Base-by-base conservation (phyloP, 1,140 invertebrate genomes). In the Diprion similis region DNA sequence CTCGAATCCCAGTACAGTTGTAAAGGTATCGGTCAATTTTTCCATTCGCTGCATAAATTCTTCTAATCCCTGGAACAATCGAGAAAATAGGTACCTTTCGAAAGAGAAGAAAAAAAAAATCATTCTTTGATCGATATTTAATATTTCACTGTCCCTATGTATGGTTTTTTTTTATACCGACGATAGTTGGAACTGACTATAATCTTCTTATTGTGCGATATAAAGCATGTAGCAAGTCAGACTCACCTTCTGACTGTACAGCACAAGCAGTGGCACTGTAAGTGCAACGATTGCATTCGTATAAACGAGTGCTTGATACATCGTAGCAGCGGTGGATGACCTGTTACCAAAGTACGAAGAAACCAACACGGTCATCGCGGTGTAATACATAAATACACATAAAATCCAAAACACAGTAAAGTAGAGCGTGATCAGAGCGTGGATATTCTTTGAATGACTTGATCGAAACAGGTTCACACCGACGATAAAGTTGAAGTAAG, bases 1-100 rank as follows among this genome's bases (percentile, higher is more conserved):
- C 71, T 72, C 18, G 18, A 72, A 45, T 65, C 74, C 74, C 46
- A 75, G 66, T 9, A 37, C 11, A 10, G 24, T 45, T 2, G 15
- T 47, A 45, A 11, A 59, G 11, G 64, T 75, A 37, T 75, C 24
- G 37, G 73, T 71, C 13, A 72, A 48, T 15, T n/a, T 37, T 15
- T 69, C n/a, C 10, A 72, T 72, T 69, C 71, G 65, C 65, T 65
- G 47, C 0, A 48, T 24, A 45, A 72, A 47, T 46, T 37, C 65
- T 46, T 69, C 9, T 8, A 69, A 17, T 65, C 68, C 71, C 74
- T 75, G 67, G 7, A n/a, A 68, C 10, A 13, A 59, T 59, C 11
- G 51, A 59, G n/a, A 59, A 37, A 6, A 6, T 37, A 37, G 24
- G 24, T 37, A 37, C 24, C 6, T 37, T 37, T 37, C 24, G 24